Percentiles rank a stretch among this genome's conserved stretches.
Conservation (phyloP, 2,113 vertebrate genomes). For the Atherinomorus stipes region DNA sequence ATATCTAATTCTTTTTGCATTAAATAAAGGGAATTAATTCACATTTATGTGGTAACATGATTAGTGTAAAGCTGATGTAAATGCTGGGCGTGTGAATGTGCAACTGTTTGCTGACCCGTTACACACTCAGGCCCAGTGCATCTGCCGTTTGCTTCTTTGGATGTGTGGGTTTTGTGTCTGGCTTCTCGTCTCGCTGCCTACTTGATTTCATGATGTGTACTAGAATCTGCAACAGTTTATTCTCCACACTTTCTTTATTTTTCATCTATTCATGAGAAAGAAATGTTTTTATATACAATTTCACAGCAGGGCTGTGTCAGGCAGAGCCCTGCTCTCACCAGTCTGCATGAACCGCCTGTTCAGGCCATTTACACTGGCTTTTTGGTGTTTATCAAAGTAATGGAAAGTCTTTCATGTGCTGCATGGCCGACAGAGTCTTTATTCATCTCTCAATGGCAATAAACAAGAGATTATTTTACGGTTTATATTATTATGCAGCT, state of each 20-base stretch:
- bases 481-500: slow-evolving; percentile 26
- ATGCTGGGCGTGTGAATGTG: neutral
- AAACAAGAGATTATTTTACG: slow-evolving; percentile 37
- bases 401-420: slow-evolving; percentile 58
- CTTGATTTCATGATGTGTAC: slow-evolving; percentile 9
- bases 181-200: neutral
- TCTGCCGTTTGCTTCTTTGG: neutral
- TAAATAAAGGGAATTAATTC: neutral
- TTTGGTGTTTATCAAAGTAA: slow-evolving; percentile 63
- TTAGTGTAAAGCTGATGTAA: neutral
- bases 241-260: slow-evolving; percentile 18
- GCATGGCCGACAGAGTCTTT: slow-evolving; percentile 49
- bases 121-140: too few relatives aligned
- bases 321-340: slow-evolving; percentile 25
- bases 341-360: slow-evolving; percentile 17
- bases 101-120: too few relatives aligned
- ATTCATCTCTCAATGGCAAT: slow-evolving; percentile 43
- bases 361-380: slow-evolving; percentile 36
- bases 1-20: too few relatives aligned
- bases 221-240: slow-evolving; percentile 32
- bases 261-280: slow-evolving; percentile 31
- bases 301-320: slow-evolving; percentile 37
- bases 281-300: slow-evolving; percentile 32
- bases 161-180: slow-evolving; percentile 1
- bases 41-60: neutral